These are phyloP conservation scores for Nasonia giraulti DNA, from an alignment of 1,140 invertebrate genomes.

Conservation along the genomic window DNA sequence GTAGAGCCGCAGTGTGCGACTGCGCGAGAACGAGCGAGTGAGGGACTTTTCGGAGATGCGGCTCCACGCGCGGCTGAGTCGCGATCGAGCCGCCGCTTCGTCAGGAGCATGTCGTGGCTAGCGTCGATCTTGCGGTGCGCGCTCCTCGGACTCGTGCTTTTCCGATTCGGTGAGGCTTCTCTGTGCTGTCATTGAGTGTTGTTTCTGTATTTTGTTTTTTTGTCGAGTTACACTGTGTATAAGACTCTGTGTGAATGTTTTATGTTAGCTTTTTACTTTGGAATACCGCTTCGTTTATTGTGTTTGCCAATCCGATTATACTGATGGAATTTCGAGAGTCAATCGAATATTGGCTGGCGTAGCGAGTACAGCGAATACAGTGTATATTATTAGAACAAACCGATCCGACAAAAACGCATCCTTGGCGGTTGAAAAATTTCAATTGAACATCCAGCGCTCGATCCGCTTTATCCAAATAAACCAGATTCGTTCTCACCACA, in stretches of 20 bases:
- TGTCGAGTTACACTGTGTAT: neutral
- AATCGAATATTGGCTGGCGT: no score
- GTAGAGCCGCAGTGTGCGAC: neutral
- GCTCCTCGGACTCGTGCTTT: conserved; percentile 35
- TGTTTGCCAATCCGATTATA: neutral
- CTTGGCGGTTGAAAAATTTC: no score
- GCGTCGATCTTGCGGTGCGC: conserved; percentile 33
- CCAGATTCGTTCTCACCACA: neutral
- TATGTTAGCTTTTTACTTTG: neutral
- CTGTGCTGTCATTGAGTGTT: neutral
- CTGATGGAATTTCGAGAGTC: no score
- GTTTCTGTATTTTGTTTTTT: neutral
- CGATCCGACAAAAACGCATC: no score
- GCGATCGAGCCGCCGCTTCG: neutral
- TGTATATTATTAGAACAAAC: no score
- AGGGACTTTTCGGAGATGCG: neutral
- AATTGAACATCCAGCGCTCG: no score
- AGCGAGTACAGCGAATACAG: no score
- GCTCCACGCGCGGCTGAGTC: neutral
- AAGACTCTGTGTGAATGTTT: neutral
- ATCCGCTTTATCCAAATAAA: no score
- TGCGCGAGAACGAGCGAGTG: neutral
- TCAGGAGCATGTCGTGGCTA: conserved; percentile 20
- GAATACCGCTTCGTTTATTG: neutral
- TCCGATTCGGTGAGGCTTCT: conserved; percentile 29